Evolutionary conservation across 2,797 vertebrate genomes (phyloP).

Genomic region (Harpagifer antarcticus): DNA sequence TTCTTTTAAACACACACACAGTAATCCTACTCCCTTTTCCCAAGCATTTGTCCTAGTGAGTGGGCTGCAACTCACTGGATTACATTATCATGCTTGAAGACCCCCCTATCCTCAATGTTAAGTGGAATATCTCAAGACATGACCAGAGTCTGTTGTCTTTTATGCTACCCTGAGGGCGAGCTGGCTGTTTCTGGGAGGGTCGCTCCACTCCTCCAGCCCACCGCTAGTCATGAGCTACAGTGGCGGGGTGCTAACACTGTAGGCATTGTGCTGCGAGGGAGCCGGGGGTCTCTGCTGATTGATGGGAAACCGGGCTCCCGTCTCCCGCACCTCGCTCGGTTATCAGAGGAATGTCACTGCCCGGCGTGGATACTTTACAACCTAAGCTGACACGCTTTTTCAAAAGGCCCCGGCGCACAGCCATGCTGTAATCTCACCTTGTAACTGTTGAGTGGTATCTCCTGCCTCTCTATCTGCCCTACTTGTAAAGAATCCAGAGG

Average conservation of each 20-base stretch:
- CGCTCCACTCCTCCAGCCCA: slow-evolving; percentile 35
- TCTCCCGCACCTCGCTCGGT: slow-evolving; percentile 67
- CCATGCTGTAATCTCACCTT: slow-evolving; percentile 73
- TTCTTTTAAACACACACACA: slow-evolving; percentile 61
- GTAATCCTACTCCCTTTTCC: slow-evolving; percentile 56
- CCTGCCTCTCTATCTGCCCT: slow-evolving; percentile 42
- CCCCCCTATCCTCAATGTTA: slow-evolving; percentile 46
- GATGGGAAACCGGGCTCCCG: slow-evolving; percentile 70
- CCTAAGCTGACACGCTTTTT: slow-evolving; percentile 65
- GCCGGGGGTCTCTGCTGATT: slow-evolving; percentile 73
- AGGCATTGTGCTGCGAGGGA: slow-evolving; percentile 78
- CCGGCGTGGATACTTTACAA: slow-evolving; percentile 64
- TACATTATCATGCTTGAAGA: slow-evolving; percentile 68
- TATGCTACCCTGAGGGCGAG: slow-evolving; percentile 65
- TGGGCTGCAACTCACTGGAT: slow-evolving; percentile 58
- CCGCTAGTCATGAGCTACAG: slow-evolving; percentile 73
- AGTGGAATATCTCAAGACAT: slow-evolving; percentile 64
- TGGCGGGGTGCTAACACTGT: slow-evolving; percentile 78
- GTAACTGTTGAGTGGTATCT: slow-evolving; percentile 70
- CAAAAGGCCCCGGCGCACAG: slow-evolving; percentile 44
- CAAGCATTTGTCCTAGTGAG: slow-evolving; percentile 48
- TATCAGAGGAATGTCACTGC: slow-evolving; percentile 80
- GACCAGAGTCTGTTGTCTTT: slow-evolving; percentile 70
- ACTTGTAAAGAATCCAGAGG: slow-evolving; percentile 35
- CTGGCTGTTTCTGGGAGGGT: slow-evolving; percentile 53